A percentile compares a stretch with the other conserved stretches of the same genome.
Conservation (phyloP, 2,113 vertebrate species). For the Aix galericulata region DNA sequence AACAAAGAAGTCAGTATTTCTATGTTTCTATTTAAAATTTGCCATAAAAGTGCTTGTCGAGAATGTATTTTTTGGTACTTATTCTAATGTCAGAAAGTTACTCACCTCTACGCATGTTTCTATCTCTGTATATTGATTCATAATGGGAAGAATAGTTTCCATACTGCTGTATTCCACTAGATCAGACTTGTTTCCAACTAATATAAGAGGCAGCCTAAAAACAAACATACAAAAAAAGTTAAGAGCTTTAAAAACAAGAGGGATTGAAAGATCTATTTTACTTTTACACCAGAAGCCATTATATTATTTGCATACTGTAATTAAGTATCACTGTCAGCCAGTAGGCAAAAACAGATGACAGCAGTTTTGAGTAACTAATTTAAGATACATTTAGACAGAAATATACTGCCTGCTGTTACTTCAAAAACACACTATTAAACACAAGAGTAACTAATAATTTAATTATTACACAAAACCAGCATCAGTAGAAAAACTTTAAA, state of each 20-base stretch:
- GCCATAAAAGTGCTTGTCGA: neutral
- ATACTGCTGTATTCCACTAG: slow-evolving; percentile 98
- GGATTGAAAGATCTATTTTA: neutral
- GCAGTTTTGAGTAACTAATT: neutral
- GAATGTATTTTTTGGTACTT: neutral
- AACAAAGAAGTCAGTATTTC: neutral
- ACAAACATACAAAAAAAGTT: neutral
- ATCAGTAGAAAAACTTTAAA: neutral
- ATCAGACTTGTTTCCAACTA: slow-evolving; percentile 98
- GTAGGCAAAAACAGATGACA: neutral
- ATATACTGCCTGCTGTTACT: neutral
- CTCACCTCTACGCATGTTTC: slow-evolving; percentile 98
- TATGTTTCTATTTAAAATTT: neutral
- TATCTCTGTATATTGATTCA: slow-evolving; percentile 98
- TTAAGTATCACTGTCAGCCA: neutral
- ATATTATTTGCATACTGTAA: neutral
- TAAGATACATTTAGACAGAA: neutral
- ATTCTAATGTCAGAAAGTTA: neutral
- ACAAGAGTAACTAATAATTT: neutral
- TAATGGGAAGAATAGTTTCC: slow-evolving; percentile 98
- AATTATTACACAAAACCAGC: neutral
- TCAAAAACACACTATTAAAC: neutral
- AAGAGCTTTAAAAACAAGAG: slow-evolving; percentile 29
- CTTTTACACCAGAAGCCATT: neutral
- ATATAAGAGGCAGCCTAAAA: slow-evolving; percentile 90